These are phyloP conservation scores for Trididemnum clinides DNA, from an alignment of 23 tunicate species.

Conservation along the genomic window DNA sequence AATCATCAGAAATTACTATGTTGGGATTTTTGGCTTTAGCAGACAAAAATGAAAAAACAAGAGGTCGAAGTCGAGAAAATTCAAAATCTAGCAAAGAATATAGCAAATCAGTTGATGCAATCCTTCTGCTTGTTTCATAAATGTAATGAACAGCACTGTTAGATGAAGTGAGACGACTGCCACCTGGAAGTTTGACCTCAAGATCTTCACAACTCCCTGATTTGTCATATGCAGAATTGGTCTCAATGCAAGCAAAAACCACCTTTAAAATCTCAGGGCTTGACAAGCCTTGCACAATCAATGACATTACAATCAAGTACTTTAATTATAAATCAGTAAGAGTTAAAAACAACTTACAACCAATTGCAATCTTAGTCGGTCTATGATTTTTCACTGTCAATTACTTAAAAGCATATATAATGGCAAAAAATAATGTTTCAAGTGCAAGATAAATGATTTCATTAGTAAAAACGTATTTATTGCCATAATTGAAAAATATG, in stretches of 20 bases:
- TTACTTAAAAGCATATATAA: no score
- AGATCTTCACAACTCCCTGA: neutral
- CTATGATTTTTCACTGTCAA: no score
- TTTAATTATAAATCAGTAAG: no score
- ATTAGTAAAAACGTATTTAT: no score
- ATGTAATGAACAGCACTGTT: slow-evolving; percentile 61
- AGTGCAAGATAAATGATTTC: no score
- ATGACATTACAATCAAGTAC: neutral
- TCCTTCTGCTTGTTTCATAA: neutral
- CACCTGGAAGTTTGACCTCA: slow-evolving; percentile 14
- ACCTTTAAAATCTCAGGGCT: slow-evolving; percentile 41
- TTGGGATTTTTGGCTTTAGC: neutral
- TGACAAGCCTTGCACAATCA: neutral
- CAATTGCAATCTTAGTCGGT: no score
- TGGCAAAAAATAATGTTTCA: no score
- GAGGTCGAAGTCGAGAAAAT: slow-evolving; percentile 3
- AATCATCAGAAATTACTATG: no score
- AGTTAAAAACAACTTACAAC: no score
- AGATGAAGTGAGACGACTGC: slow-evolving; percentile 42
- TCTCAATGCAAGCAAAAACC: slow-evolving; percentile 32
- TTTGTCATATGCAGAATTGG: neutral
- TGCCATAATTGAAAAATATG: no score
- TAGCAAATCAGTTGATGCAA: neutral
- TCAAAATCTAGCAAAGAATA: slow-evolving; percentile 55
- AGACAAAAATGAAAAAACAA: neutral